These are phyloP conservation scores for Microplitis deprimator DNA, from an alignment of 2,888 invertebrate species.

Conservation along the genomic window DNA sequence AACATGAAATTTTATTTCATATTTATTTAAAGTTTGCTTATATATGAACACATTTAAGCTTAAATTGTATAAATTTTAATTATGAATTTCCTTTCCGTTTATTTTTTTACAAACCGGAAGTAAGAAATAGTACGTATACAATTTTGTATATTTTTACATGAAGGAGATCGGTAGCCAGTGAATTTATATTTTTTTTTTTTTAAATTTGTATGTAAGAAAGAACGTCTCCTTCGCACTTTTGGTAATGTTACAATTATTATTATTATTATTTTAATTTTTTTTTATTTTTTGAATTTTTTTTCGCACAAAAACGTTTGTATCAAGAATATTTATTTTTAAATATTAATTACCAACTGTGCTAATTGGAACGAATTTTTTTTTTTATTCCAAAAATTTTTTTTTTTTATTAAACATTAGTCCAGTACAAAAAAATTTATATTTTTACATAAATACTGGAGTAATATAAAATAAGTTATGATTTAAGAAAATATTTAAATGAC, in stretches of 20 bases:
- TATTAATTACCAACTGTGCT: conserved; percentile 54
- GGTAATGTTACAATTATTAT: conserved; percentile 34
- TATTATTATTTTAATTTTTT: conserved; percentile 47
- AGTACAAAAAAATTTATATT: neutral
- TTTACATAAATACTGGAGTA: conserved; percentile 7
- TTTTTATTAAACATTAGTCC: conserved; percentile 9
- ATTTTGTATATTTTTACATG: conserved; percentile 43
- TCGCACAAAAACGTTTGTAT: conserved; percentile 68
- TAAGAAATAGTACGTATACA: conserved; percentile 54
- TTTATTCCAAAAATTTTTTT: conserved; percentile 30
- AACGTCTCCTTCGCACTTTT: conserved; percentile 19
- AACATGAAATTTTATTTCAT: conserved; percentile 18
- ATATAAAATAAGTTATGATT: conserved; percentile 19
- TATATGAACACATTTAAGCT: conserved; percentile 70
- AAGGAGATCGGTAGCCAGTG: conserved; percentile 58
- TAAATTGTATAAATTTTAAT: conserved; percentile 67
- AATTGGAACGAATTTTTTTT: conserved; percentile 50
- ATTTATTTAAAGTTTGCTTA: conserved; percentile 45
- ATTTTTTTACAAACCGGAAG: conserved; percentile 48
- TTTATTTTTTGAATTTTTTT: conserved; percentile 54
- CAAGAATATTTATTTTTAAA: conserved; percentile 65
- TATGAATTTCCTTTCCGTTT: conserved; percentile 51
- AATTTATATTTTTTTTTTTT: conserved; percentile 44
- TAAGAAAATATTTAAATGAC: conserved; percentile 32
- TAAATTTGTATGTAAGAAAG: conserved; percentile 15